Evolutionary conservation across 2,113 vertebrate genomes (phyloP).

Genomic region (Chlamydotis undulata): DNA sequence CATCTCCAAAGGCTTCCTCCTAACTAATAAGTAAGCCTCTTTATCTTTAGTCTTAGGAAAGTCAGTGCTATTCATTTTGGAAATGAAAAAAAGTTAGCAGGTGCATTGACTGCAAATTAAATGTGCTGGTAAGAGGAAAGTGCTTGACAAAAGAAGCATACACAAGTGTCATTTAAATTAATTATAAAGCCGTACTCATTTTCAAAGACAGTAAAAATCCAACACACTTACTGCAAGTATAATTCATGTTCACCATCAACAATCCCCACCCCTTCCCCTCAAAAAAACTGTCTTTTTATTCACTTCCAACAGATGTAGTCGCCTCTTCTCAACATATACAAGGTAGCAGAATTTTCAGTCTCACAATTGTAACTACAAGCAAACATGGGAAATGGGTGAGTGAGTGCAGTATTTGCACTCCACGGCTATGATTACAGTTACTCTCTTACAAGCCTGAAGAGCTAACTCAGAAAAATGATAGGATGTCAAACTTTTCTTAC

Average conservation of each 20-base stretch:
- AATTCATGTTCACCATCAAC: not conserved
- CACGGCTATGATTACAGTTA: not conserved
- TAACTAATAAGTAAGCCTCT: not conserved
- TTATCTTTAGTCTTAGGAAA: not conserved
- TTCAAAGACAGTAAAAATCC: not conserved
- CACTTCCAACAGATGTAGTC: not conserved
- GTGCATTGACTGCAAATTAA: not conserved
- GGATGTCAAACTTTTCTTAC: not conserved
- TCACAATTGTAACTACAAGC: not conserved
- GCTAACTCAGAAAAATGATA: not conserved
- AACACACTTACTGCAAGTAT: not conserved
- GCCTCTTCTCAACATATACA: accelerated
- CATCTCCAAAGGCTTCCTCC: not conserved
- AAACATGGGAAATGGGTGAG: accelerated
- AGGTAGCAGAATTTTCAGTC: not conserved
- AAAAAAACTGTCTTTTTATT: not conserved
- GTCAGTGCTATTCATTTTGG: not conserved
- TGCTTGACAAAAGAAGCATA: not conserved
- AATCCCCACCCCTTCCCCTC: not conserved
- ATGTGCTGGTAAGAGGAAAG: not conserved
- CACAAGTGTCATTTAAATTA: not conserved
- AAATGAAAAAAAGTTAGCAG: not conserved
- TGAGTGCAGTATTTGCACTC: not conserved
- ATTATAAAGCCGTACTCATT: not conserved
- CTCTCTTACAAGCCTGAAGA: not conserved